Conservation (phyloP, 2,113 vertebrate species). For the Corythornis vintsioides region DNA sequence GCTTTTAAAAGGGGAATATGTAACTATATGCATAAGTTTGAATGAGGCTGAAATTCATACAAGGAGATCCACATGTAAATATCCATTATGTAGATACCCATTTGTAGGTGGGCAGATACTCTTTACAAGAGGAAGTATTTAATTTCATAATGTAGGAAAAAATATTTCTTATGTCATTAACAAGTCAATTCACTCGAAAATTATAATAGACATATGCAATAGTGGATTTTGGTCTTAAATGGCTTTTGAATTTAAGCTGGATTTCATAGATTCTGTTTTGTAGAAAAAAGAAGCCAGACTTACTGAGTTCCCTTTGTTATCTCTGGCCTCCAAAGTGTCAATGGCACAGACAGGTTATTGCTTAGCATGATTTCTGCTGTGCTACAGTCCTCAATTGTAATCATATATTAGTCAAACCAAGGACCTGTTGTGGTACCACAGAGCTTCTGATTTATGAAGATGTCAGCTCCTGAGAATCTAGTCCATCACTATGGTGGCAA, state of each 20-base stretch:
- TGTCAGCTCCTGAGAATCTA: constrained; percentile 31
- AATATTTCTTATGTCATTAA: constrained; percentile 8
- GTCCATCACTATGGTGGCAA: constrained; percentile 37
- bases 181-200: background rate
- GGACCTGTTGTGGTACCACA: background rate
- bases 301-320: background rate
- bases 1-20: constrained; percentile 40
- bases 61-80: background rate
- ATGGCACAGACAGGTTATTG: background rate
- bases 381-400: background rate
- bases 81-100: background rate
- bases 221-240: background rate
- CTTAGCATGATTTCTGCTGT: constrained; percentile 2
- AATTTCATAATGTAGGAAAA: background rate
- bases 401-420: constrained; percentile 10
- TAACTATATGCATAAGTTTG: background rate
- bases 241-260: background rate
- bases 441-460: constrained; percentile 57
- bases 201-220: background rate
- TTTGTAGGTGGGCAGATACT: background rate
- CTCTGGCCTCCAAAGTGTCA: background rate
- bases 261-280: background rate
- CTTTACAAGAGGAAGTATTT: background rate
- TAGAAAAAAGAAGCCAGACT: background rate
- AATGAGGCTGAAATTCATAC: background rate